phyloP scores from a whole-genome alignment of 2,797 vertebrate species.

The Oreochromis grahami region DNA sequence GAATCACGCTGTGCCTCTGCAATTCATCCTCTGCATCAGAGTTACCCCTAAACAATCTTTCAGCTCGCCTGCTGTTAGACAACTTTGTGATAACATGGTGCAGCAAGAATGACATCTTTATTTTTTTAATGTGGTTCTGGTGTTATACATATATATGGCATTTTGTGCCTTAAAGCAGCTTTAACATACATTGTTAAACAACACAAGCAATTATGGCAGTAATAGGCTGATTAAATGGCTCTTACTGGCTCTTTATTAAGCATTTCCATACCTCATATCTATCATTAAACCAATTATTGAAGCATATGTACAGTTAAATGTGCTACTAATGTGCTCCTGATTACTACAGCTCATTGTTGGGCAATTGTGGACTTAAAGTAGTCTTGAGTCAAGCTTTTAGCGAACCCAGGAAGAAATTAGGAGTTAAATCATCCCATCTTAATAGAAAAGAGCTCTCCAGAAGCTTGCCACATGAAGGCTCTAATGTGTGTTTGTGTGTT shows the following conservation, averaged over 20 bases:
- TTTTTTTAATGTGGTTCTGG: neutral
- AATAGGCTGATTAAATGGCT: neutral
- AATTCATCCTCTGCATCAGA: slow-evolving; percentile 43
- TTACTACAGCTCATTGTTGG: neutral
- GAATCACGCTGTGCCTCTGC: slow-evolving; percentile 48
- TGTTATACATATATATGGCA: neutral
- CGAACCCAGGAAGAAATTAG: neutral
- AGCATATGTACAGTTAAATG: neutral
- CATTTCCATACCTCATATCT: neutral
- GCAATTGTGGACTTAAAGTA: neutral
- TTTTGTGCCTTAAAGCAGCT: slow-evolving; percentile 1
- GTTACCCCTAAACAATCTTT: slow-evolving; percentile 37
- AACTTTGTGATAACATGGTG: slow-evolving; percentile 1
- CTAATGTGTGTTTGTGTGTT: neutral
- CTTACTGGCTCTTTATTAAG: neutral
- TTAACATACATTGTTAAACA: neutral
- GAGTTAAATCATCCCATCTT: neutral
- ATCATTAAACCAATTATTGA: neutral
- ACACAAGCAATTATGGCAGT: neutral
- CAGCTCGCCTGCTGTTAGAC: slow-evolving; percentile 27
- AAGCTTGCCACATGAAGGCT: neutral
- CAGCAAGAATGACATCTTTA: neutral
- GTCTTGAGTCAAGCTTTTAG: neutral
- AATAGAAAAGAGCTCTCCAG: neutral
- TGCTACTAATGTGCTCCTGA: neutral